Percentiles rank a stretch among this genome's conserved stretches.
Evolutionary conservation across 2,797 vertebrate genomes (phyloP).

Genomic region (Sebastes taczanowskii): DNA sequence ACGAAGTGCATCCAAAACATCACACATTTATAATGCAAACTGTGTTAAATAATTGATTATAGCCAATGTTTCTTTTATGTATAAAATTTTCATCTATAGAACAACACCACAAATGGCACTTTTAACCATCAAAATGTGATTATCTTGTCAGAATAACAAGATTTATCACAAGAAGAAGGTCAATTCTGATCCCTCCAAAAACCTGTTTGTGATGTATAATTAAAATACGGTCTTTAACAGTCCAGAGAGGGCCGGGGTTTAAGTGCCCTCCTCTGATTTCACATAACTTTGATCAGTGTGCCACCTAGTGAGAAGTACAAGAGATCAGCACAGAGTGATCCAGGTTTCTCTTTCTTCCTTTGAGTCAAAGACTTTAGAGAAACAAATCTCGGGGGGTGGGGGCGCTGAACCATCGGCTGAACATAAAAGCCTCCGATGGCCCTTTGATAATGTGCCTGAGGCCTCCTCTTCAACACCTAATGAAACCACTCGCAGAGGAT

Average conservation of each 20-base stretch:
- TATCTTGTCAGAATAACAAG: not conserved
- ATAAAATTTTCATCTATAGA: not conserved
- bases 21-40: not conserved
- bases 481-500: constrained; percentile 35
- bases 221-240: constrained; percentile 10
- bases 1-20: not conserved
- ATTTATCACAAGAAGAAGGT: not conserved
- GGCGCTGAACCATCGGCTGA: constrained; percentile 34
- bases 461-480: constrained; percentile 49
- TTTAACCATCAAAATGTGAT: not conserved
- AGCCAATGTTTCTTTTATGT: not conserved
- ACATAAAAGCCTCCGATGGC: constrained; percentile 63
- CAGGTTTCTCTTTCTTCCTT: constrained; percentile 34
- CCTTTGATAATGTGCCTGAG: constrained; percentile 68
- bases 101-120: not conserved
- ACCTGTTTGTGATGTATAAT: constrained; percentile 12
- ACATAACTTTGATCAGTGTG: constrained; percentile 71
- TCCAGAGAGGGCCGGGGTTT: not conserved
- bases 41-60: not conserved
- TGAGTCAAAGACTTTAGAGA: constrained; percentile 54
- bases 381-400: constrained; percentile 37
- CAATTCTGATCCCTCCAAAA: not conserved
- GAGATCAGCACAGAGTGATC: constrained; percentile 33
- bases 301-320: constrained; percentile 68
- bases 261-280: constrained; percentile 7